phyloP scores from a whole-genome alignment of 2,888 invertebrate genomes.

The Drosophila helvetica region DNA sequence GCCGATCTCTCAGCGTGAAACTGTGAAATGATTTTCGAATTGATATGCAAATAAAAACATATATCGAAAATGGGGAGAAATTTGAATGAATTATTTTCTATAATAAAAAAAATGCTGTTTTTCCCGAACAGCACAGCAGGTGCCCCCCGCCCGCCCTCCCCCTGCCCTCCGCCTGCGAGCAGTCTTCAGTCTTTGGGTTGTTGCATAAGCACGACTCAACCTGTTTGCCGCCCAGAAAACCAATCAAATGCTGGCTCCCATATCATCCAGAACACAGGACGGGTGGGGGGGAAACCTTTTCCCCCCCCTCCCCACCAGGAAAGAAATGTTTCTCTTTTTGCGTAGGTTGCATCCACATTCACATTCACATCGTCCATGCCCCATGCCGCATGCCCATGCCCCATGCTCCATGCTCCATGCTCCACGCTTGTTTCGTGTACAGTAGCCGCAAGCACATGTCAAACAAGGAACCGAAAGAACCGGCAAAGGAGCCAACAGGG shows the following conservation, averaged over 20 bases:
- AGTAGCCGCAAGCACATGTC: conserved; percentile 73
- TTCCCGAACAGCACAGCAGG: conserved; percentile 32
- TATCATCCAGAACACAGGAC: conserved; percentile 33
- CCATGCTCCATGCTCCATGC: not conserved
- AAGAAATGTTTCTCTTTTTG: conserved; percentile 27
- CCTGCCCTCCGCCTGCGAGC: no score
- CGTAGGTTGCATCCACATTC: conserved; percentile 51
- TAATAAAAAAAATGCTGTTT: conserved; percentile 23
- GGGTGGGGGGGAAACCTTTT: conserved; percentile 7
- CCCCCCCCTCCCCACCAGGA: conserved; percentile 24
- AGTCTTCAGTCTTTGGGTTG: not conserved
- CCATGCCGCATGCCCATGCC: not conserved
- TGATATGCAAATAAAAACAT: conserved; percentile 66
- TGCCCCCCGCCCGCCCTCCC: not conserved
- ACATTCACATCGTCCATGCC: conserved; percentile 3
- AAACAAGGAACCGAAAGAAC: conserved; percentile 43
- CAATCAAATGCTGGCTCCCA: conserved; percentile 34
- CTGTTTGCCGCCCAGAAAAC: conserved; percentile 33
- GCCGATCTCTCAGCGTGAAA: conserved; percentile 48
- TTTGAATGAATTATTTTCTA: conserved; percentile 38
- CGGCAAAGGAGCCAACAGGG: conserved; percentile 41
- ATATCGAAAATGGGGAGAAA: conserved; percentile 31
- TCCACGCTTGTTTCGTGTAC: conserved; percentile 33
- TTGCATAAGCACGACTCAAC: conserved; percentile 29
- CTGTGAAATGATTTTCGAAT: conserved; percentile 62